These are phyloP conservation scores for Dusona sp. DNA, from an alignment of 2,888 invertebrate species.

Conservation along the genomic window DNA sequence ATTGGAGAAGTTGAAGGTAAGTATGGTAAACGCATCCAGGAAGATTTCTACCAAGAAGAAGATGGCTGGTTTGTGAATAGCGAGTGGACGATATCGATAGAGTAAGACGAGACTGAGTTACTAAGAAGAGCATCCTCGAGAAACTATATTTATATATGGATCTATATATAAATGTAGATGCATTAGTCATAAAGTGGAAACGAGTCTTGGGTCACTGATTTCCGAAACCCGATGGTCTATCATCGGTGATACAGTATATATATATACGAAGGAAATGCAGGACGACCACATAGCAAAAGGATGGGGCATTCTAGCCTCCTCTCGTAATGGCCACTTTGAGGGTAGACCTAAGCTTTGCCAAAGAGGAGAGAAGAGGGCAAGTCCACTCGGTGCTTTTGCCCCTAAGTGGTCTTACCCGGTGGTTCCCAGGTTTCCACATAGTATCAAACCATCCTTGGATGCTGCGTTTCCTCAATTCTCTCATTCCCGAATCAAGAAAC, in stretches of 20 bases:
- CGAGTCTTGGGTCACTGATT: slow-evolving; percentile 26
- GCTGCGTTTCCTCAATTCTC: slow-evolving; percentile 30
- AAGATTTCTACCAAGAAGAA: slow-evolving; percentile 64
- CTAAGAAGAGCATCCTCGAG: slow-evolving; percentile 25
- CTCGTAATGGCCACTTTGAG: slow-evolving; percentile 83
- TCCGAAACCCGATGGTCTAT: slow-evolving; percentile 22
- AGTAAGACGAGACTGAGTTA: slow-evolving; percentile 33
- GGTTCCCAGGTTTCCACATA: slow-evolving; percentile 69
- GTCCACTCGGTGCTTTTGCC: slow-evolving; percentile 70
- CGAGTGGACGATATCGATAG: slow-evolving; percentile 15
- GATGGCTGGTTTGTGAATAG: slow-evolving; percentile 64
- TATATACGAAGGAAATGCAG: slow-evolving; percentile 41
- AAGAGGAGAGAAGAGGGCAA: slow-evolving; percentile 72
- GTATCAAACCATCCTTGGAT: slow-evolving; percentile 27
- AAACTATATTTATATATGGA: background rate
- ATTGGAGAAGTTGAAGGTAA: slow-evolving; percentile 78
- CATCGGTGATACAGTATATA: slow-evolving; percentile 14
- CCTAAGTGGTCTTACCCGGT: slow-evolving; percentile 80
- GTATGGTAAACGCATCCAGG: slow-evolving; percentile 71
- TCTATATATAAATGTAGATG: slow-evolving; percentile 12
- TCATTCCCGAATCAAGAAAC: slow-evolving; percentile 40
- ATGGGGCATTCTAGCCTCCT: slow-evolving; percentile 62
- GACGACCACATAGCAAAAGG: slow-evolving; percentile 50
- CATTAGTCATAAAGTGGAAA: slow-evolving; percentile 30
- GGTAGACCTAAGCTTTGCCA: slow-evolving; percentile 80